phyloP scores from a whole-genome alignment of 2,113 vertebrate genomes.

The Morone chrysops region DNA sequence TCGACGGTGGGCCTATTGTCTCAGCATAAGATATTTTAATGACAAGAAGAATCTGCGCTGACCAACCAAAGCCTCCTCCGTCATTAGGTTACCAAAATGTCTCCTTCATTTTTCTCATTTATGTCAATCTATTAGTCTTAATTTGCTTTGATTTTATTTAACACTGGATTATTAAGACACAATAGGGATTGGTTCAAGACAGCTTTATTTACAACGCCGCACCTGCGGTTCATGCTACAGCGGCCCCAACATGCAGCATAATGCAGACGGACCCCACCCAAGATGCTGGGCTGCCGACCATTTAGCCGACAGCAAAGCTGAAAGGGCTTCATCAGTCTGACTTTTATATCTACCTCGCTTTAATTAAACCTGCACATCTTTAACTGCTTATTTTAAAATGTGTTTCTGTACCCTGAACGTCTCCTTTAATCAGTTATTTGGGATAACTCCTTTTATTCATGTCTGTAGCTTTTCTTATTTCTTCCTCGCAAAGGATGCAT shows the following conservation, averaged over 20 bases:
- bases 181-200: background rate
- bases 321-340: constrained; percentile 19
- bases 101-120: constrained; percentile 24
- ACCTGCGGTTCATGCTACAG: constrained; percentile 66
- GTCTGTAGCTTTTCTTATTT: constrained; percentile 12
- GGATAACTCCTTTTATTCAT: constrained; percentile 17
- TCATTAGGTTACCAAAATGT: constrained; percentile 19
- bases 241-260: constrained; percentile 82
- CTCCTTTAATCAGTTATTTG: background rate
- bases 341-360: background rate
- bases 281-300: constrained; percentile 77
- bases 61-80: constrained; percentile 10
- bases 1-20: constrained; percentile 20
- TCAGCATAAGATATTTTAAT: background rate
- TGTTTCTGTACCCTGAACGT: background rate
- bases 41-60: background rate
- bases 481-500: constrained; percentile 16
- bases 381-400: background rate
- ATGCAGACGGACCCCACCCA: constrained; percentile 89
- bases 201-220: constrained; percentile 68
- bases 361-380: background rate
- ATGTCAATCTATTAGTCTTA: background rate
- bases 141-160: background rate
- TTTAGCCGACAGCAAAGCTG: constrained; percentile 45
- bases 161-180: background rate